phyloP scores from a whole-genome alignment of 1,140 invertebrate species.

The Chymomyza costata region DNA sequence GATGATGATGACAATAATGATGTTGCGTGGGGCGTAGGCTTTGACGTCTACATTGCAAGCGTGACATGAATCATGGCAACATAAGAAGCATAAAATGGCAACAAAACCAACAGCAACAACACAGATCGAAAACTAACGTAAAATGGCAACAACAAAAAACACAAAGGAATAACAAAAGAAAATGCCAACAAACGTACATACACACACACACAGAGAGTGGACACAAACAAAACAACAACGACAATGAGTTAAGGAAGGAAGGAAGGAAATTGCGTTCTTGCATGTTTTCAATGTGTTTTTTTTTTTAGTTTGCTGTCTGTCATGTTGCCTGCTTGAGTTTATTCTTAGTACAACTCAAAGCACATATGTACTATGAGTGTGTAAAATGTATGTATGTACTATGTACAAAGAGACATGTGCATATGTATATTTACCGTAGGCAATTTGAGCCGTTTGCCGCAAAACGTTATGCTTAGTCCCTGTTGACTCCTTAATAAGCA shows the following conservation, averaged over 20 bases:
- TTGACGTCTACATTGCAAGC: not conserved
- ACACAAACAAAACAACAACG: too few relatives aligned
- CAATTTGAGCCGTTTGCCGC: slow-evolving; percentile 86
- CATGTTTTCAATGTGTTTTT: slow-evolving; percentile 28
- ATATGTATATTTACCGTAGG: slow-evolving; percentile 80
- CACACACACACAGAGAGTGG: too few relatives aligned
- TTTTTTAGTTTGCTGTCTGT: not conserved
- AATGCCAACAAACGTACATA: too few relatives aligned
- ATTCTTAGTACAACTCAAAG: not conserved
- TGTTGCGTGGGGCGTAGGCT: not conserved
- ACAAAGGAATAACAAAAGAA: slow-evolving; percentile 3
- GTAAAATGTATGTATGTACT: not conserved
- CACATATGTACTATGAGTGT: too few relatives aligned
- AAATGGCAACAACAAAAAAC: slow-evolving; percentile 13
- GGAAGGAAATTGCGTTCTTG: slow-evolving; percentile 44
- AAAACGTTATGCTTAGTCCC: slow-evolving; percentile 83
- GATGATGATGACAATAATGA: too few relatives aligned
- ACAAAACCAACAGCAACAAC: too few relatives aligned
- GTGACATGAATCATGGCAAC: not conserved
- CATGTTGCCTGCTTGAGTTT: slow-evolving; percentile 8
- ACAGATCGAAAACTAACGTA: slow-evolving; percentile 13
- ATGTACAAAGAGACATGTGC: slow-evolving; percentile 7
- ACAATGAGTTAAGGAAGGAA: too few relatives aligned
- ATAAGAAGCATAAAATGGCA: not conserved
- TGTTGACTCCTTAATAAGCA: slow-evolving; percentile 85